Conservation (phyloP, 2,888 invertebrate genomes). For the Sphaerophoria rueppellii region DNA sequence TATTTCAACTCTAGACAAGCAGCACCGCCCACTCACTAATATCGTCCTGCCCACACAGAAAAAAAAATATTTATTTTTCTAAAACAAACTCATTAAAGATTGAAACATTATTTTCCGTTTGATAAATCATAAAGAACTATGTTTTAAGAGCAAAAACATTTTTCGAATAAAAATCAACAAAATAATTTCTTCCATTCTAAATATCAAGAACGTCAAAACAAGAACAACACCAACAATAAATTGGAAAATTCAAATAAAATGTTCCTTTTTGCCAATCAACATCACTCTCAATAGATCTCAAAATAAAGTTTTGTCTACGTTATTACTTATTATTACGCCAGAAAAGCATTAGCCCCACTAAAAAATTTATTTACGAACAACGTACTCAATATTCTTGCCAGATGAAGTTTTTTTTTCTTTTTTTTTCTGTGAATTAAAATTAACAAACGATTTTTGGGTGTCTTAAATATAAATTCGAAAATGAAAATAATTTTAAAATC, state of each 20-base stretch:
- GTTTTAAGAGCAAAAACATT: neutral
- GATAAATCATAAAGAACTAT: neutral
- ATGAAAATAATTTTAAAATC: constrained; percentile 60
- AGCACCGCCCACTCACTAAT: neutral
- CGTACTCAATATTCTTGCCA: neutral
- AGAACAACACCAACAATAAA: constrained; percentile 1
- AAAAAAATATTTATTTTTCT: neutral
- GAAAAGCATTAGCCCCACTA: neutral
- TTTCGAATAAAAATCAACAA: constrained; percentile 2
- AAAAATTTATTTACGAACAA: neutral
- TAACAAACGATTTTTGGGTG: constrained; percentile 38
- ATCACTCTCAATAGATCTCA: constrained; percentile 15
- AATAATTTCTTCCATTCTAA: neutral
- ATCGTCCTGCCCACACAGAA: neutral
- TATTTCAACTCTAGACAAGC: neutral
- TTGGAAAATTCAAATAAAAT: neutral
- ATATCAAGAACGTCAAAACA: neutral
- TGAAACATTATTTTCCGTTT: neutral
- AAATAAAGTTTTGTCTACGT: constrained; percentile 31
- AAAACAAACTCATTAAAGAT: constrained; percentile 34
- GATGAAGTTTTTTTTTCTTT: constrained; percentile 30
- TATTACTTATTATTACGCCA: constrained; percentile 10
- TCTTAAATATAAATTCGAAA: constrained; percentile 63
- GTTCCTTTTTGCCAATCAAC: constrained; percentile 1
- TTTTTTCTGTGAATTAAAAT: constrained; percentile 46